Evolutionary conservation across 2,797 vertebrate species (phyloP).

Genomic region (Chaetophractus vellerosus): DNA sequence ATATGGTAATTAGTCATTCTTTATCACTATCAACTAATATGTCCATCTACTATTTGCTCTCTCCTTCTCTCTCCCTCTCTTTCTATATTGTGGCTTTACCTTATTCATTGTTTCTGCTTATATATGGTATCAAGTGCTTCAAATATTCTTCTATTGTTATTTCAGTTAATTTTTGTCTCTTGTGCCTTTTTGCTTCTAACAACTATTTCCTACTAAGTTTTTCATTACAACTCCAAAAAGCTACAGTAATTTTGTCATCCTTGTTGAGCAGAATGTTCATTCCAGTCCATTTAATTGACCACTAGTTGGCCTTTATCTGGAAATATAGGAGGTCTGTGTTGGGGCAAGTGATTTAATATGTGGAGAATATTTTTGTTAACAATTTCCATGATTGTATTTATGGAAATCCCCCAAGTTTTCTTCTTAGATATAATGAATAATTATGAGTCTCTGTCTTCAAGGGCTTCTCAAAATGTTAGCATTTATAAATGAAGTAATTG

Average conservation of each 20-base stretch:
- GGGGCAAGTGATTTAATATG: neutral
- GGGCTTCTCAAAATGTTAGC: neutral
- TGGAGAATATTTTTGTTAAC: conserved; percentile 64
- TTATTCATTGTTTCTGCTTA: conserved; percentile 10
- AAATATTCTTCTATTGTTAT: neutral
- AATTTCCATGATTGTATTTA: conserved; percentile 49
- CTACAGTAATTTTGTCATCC: conserved; percentile 46
- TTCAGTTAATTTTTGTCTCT: conserved; percentile 19
- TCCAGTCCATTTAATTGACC: neutral
- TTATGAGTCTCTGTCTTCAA: conserved; percentile 59
- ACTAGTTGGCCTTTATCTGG: neutral
- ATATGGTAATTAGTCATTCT: neutral
- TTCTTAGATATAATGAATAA: conserved; percentile 54
- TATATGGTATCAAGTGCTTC: neutral
- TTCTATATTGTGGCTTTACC: neutral
- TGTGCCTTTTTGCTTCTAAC: conserved; percentile 43
- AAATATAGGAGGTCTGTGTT: neutral
- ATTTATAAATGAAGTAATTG: conserved; percentile 46
- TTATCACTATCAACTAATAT: neutral
- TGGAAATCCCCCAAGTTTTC: conserved; percentile 24
- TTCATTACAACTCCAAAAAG: conserved; percentile 37
- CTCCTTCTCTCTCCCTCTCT: neutral
- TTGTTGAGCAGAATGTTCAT: conserved; percentile 3
- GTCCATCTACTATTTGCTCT: neutral
- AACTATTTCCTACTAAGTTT: neutral